Percentiles rank a stretch among this genome's conserved stretches.
Evolutionary conservation across 2,888 invertebrate genomes (phyloP).

Genomic region (Acanthosepion lycidas): DNA sequence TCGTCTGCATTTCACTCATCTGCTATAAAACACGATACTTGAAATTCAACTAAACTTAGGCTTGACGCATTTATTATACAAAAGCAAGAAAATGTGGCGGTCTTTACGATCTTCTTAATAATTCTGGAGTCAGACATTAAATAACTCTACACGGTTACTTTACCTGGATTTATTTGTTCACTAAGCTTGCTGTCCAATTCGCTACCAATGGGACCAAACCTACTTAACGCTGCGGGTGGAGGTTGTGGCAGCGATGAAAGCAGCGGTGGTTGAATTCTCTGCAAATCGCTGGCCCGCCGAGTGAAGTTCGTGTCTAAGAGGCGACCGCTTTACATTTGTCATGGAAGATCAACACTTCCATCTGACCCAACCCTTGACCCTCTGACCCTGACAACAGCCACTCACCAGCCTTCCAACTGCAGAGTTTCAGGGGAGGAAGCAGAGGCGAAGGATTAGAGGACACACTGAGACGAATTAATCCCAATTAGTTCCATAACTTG

Average conservation of each 20-base stretch:
- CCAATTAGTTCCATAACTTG: constrained; percentile 11
- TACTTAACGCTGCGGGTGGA: too few species aligned
- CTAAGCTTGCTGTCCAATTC: neutral
- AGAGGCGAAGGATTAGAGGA: neutral
- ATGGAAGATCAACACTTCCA: constrained; percentile 33
- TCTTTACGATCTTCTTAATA: too few species aligned
- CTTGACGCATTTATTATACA: too few species aligned
- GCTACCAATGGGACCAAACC: neutral
- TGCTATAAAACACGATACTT: too few species aligned
- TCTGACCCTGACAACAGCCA: neutral
- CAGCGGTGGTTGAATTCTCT: too few species aligned
- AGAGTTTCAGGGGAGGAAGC: neutral
- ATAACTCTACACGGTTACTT: too few species aligned
- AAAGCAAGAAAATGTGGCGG: too few species aligned
- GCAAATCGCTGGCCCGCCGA: neutral
- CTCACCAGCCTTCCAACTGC: neutral
- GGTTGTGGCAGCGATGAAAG: too few species aligned
- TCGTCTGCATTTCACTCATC: too few species aligned
- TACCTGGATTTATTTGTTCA: neutral
- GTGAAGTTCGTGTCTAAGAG: neutral
- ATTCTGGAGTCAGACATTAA: too few species aligned
- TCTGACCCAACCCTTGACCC: constrained; percentile 6
- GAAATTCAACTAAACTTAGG: too few species aligned
- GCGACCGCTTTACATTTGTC: neutral
- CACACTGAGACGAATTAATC: neutral